These are phyloP conservation scores for Papilio gigon DNA, from an alignment of 2,888 invertebrate genomes.

Conservation along the genomic window DNA sequence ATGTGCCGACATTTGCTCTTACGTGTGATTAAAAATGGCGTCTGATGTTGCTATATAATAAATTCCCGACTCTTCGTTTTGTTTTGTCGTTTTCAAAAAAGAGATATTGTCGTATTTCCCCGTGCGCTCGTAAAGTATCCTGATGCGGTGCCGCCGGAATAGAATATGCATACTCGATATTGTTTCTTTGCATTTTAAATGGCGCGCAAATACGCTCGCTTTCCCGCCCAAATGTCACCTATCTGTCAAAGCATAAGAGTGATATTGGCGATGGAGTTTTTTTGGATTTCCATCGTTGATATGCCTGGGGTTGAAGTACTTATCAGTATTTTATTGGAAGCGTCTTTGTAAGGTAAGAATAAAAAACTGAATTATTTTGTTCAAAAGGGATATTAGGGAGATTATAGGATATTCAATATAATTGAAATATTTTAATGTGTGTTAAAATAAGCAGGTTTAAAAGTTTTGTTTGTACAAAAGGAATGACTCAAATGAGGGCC, in stretches of 20 bases:
- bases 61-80: slow-evolving; percentile 58
- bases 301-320: slow-evolving; percentile 23
- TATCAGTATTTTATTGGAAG: slow-evolving; percentile 16
- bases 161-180: slow-evolving; percentile 76
- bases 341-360: slow-evolving; percentile 2
- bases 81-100: slow-evolving; percentile 59
- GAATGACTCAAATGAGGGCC: no score
- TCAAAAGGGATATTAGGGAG: slow-evolving; percentile 25
- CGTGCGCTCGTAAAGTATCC: slow-evolving; percentile 72
- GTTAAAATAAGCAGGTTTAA: no score
- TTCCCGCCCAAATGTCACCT: slow-evolving; percentile 51
- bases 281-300: slow-evolving; percentile 40
- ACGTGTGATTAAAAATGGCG: slow-evolving; percentile 57
- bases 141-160: slow-evolving; percentile 61
- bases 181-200: slow-evolving; percentile 80
- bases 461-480: no score
- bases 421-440: slow-evolving; percentile 37
- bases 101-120: slow-evolving; percentile 74
- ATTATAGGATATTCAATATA: slow-evolving; percentile 33
- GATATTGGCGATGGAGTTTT: slow-evolving; percentile 52
- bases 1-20: slow-evolving; percentile 10
- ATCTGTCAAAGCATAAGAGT: slow-evolving; percentile 49
- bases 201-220: slow-evolving; percentile 46
- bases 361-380: slow-evolving; percentile 21
- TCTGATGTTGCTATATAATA: slow-evolving; percentile 56